Percentiles rank a stretch among this genome's conserved stretches.
These are phyloP conservation scores for Lophura nycthemera DNA, from an alignment of 2,113 vertebrate species.

Conservation along the genomic window DNA sequence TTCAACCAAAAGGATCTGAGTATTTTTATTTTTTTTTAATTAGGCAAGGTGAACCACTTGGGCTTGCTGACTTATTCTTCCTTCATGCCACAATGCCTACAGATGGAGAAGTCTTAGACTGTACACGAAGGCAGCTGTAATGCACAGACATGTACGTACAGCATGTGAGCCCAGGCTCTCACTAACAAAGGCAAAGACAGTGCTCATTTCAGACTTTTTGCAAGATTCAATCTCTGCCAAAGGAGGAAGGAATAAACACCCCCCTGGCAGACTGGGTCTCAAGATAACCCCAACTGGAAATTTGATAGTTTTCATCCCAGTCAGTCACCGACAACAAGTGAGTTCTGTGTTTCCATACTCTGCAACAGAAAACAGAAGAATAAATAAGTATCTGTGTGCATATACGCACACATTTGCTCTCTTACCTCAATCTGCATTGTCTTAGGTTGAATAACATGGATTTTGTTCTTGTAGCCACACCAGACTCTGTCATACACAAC, in stretches of 20 bases:
- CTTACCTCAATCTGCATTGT: slow-evolving; percentile 97
- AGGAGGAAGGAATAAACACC: neutral
- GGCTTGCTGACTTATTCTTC: neutral
- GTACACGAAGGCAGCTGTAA: neutral
- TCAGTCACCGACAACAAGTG: neutral
- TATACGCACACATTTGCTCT: accelerated
- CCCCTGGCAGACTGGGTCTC: neutral
- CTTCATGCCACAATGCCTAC: neutral
- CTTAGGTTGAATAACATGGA: slow-evolving; percentile 98
- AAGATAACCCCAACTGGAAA: neutral
- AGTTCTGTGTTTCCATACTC: neutral
- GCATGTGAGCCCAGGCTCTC: accelerated
- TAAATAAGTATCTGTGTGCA: neutral
- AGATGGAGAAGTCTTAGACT: neutral
- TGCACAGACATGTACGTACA: neutral
- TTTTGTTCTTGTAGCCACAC: slow-evolving; percentile 99
- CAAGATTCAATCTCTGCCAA: neutral
- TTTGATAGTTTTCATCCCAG: neutral
- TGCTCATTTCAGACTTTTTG: neutral
- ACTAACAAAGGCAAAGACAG: neutral
- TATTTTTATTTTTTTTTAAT: neutral
- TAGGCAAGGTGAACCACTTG: neutral
- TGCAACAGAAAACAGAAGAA: neutral
- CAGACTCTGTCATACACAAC: slow-evolving; percentile 96
- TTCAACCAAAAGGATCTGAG: neutral